Evolutionary conservation across 2,888 invertebrate species (phyloP).

Genomic region (Mythimna impura): DNA sequence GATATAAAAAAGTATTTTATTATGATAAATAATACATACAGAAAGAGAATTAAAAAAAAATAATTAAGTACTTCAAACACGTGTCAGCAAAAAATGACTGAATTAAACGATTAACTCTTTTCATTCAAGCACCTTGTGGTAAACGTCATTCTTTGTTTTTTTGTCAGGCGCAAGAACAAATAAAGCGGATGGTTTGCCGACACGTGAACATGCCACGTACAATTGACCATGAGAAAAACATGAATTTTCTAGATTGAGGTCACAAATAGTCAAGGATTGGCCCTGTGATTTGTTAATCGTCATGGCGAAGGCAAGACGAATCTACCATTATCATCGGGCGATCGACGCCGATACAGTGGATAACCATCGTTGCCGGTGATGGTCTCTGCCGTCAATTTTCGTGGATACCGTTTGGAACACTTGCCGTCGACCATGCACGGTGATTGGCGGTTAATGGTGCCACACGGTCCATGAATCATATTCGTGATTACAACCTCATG

Average conservation of each 20-base stretch:
- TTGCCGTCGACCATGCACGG: too few relatives aligned
- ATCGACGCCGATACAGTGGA: background rate
- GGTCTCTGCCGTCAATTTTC: slow-evolving; percentile 1
- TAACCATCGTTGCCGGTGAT: slow-evolving; percentile 5
- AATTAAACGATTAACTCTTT: too few relatives aligned
- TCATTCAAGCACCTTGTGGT: background rate
- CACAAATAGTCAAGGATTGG: background rate
- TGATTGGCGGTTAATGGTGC: too few relatives aligned
- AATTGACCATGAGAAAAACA: slow-evolving; percentile 11
- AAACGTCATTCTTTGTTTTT: background rate
- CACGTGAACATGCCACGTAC: slow-evolving; percentile 14
- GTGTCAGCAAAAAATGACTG: too few relatives aligned
- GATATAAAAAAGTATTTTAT: too few relatives aligned
- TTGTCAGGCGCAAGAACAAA: slow-evolving; percentile 9
- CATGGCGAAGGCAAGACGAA: background rate
- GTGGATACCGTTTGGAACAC: slow-evolving; percentile 1
- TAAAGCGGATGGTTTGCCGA: slow-evolving; percentile 7
- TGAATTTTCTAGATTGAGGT: background rate
- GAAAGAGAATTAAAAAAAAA: too few relatives aligned
- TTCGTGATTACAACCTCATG: too few relatives aligned
- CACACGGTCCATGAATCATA: too few relatives aligned
- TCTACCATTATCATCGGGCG: too few relatives aligned
- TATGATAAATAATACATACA: too few relatives aligned
- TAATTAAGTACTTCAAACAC: too few relatives aligned
- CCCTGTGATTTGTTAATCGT: background rate